Percentiles rank a stretch among this genome's conserved stretches.
phyloP scores from a whole-genome alignment of 2,888 invertebrate genomes.

The Leptogaster cylindrica region DNA sequence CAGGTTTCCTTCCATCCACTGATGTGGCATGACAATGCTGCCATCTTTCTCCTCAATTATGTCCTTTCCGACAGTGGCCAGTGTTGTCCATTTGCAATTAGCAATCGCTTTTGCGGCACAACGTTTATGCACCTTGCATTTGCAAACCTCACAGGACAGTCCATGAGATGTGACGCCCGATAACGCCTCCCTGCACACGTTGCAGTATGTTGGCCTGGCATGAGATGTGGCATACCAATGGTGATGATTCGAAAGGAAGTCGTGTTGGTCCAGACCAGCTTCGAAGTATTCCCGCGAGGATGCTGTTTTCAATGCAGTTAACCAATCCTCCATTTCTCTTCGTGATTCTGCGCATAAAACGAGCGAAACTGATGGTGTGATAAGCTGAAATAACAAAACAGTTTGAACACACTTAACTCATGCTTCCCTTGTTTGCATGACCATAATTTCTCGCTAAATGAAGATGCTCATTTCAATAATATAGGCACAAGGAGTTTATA shows the following conservation, averaged over 20 bases:
- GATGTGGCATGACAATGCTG: conserved; percentile 93
- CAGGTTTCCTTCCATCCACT: conserved; percentile 97
- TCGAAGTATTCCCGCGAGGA: conserved; percentile 62
- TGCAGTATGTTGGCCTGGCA: conserved; percentile 95
- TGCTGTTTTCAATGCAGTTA: conserved; percentile 80
- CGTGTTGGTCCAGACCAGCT: conserved; percentile 68
- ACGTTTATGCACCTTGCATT: conserved; percentile 95
- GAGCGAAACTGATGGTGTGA: conserved; percentile 78
- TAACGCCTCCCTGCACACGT: conserved; percentile 93
- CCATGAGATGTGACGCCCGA: conserved; percentile 95
- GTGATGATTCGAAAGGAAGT: conserved; percentile 74
- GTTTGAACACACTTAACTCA: too few relatives aligned
- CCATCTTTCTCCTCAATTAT: conserved; percentile 92
- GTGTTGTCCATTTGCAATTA: conserved; percentile 97
- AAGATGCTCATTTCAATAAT: too few relatives aligned
- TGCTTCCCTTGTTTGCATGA: too few relatives aligned
- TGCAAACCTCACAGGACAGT: conserved; percentile 95
- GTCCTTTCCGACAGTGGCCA: conserved; percentile 93
- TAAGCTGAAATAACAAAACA: conserved; percentile 63
- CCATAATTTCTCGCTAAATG: too few relatives aligned
- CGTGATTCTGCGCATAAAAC: conserved; percentile 81
- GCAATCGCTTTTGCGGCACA: conserved; percentile 92
- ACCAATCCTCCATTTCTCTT: conserved; percentile 92
- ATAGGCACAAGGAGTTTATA: too few relatives aligned
- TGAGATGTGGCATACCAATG: conserved; percentile 92